phyloP scores from a whole-genome alignment of 2,113 vertebrate genomes.

The Zonotrichia leucophrys region DNA sequence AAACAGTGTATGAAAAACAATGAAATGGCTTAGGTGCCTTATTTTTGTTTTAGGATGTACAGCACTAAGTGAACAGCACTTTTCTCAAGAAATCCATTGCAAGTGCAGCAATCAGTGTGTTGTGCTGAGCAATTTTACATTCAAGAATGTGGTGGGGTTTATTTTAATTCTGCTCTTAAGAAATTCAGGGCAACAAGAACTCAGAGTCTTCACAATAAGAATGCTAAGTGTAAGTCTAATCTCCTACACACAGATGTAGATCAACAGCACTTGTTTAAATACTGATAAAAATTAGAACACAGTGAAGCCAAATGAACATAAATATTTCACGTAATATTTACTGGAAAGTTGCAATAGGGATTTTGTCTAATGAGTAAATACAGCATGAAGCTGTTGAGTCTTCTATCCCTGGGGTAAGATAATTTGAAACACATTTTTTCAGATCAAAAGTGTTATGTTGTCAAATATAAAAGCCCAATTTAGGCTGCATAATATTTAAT shows the following conservation, averaged over 20 bases:
- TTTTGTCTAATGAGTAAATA: slow-evolving; percentile 56
- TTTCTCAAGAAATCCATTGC: neutral
- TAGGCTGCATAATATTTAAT: slow-evolving; percentile 46
- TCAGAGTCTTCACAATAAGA: neutral
- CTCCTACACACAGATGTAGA: neutral
- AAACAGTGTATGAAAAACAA: neutral
- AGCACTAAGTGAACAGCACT: neutral
- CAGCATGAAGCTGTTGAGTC: slow-evolving; percentile 44
- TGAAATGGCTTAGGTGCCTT: neutral
- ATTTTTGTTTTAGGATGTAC: neutral
- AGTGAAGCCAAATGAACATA: slow-evolving; percentile 8
- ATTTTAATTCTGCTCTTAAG: slow-evolving; percentile 11
- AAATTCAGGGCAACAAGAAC: neutral
- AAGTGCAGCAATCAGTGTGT: neutral
- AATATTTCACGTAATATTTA: slow-evolving; percentile 58
- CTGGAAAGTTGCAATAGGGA: slow-evolving; percentile 24
- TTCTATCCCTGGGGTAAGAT: slow-evolving; percentile 39
- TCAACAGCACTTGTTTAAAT: slow-evolving; percentile 32
- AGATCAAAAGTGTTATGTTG: slow-evolving; percentile 63
- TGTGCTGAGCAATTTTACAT: neutral
- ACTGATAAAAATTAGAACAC: slow-evolving; percentile 56
- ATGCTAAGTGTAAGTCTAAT: slow-evolving; percentile 24
- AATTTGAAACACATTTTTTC: slow-evolving; percentile 58
- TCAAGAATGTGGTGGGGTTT: neutral
- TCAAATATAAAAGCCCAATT: slow-evolving; percentile 54